These are phyloP conservation scores for Uria aalge DNA, from an alignment of 2,113 vertebrate species.

Conservation along the genomic window DNA sequence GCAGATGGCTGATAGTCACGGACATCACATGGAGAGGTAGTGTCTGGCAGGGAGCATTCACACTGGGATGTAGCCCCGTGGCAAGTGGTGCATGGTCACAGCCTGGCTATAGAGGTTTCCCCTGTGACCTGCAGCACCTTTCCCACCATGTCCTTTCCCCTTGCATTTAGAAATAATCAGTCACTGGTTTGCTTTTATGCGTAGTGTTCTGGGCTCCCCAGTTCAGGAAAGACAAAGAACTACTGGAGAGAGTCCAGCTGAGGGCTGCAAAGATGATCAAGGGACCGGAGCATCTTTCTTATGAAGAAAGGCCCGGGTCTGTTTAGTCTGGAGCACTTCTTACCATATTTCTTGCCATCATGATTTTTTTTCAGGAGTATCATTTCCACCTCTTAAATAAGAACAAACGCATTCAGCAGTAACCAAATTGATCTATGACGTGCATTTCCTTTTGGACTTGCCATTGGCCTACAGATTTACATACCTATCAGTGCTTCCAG, in stretches of 20 bases:
- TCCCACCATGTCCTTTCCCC: neutral
- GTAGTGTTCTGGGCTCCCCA: neutral
- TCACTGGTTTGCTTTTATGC: neutral
- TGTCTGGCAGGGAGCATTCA: neutral
- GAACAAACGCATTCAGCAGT: neutral
- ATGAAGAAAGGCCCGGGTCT: neutral
- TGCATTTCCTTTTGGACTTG: neutral
- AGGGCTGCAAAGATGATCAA: neutral
- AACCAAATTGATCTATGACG: neutral
- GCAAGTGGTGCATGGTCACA: neutral
- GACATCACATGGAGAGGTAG: neutral
- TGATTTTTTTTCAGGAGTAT: neutral
- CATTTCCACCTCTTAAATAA: neutral
- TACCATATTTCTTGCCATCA: neutral
- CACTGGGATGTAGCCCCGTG: fast-evolving
- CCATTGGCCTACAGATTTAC: neutral
- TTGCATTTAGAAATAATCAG: neutral
- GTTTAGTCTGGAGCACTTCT: neutral
- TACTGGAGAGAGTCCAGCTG: neutral
- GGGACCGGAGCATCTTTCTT: neutral
- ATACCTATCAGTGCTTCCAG: neutral
- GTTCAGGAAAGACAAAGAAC: neutral
- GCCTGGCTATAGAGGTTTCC: neutral
- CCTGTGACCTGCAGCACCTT: neutral
- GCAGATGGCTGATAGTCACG: neutral